Evolutionary conservation across 2,797 vertebrate genomes (phyloP), one percentile per base, ranked within the genome.

Genomic region (Enteromius treurensis): DNA sequence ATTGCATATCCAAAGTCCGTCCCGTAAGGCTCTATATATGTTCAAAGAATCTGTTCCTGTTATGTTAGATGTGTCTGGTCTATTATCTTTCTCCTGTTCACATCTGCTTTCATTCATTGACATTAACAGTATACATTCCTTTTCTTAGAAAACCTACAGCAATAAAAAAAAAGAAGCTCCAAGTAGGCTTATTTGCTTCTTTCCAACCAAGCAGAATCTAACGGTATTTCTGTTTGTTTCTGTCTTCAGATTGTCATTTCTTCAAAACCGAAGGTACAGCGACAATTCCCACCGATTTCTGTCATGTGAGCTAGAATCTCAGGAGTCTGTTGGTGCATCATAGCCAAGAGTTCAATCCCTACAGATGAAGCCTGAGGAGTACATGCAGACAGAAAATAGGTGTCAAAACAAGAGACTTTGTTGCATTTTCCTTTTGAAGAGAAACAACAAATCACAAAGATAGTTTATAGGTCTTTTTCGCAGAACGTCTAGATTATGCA

Each of bases 241-340:
- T 69, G 21, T 81, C 45, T 82, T 77, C 81, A 95, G 95, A 90
- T 90, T 95, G 89, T 94, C 94, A 65, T 94, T 95, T 86, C 92
- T 94, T 83, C 94, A 94, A 15, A 95, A 93, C 87, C 92, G 92
- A 62, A 94, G 92, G 88, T 92, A 94, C 91, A 94, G 94, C 2
- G 92, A 95, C 89, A 95, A 95, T 3, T 92, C 93, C 29, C 90
- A 82, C 17, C 93, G 88, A 21, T 93, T 95, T 68, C 91, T 95
- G 60, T 91, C 92, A 74, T 93, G 92, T 0, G 94, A 96, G 76
- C 90, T 89, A 53, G 94, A 94, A 88, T 95, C 95, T 23, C 93
- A 93, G 90, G 94, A 95, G 80, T 95, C 94, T 37, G 76, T 91
- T 1, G 91, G 91, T 51, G 77, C 88, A 5, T 91, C 90, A 86